Percentiles rank a stretch among this genome's conserved stretches.
Conservation (phyloP, 2,888 invertebrate genomes). For the Lithophane leautieri region DNA sequence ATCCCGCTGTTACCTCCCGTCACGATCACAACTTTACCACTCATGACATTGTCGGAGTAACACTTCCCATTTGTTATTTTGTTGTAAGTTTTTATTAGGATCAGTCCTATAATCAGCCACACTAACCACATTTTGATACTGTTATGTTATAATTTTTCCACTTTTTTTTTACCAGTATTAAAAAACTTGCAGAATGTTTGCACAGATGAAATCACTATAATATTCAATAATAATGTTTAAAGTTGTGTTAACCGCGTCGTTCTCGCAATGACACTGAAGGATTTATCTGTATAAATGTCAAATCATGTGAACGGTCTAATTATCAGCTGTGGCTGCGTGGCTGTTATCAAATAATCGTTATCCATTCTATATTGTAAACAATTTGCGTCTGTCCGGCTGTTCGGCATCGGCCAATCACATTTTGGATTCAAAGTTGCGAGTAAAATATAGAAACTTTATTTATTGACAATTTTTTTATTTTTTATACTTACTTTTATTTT, state of each 20-base stretch:
- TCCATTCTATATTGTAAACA: constrained; percentile 38
- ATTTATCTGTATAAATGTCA: constrained; percentile 64
- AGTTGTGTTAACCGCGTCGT: constrained; percentile 35
- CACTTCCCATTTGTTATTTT: constrained; percentile 83
- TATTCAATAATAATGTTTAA: constrained; percentile 10
- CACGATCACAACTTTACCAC: constrained; percentile 93
- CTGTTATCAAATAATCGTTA: constrained; percentile 59
- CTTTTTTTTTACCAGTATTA: not conserved
- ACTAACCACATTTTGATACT: constrained; percentile 75
- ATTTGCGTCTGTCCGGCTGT: constrained; percentile 24
- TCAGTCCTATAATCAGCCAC: constrained; percentile 75
- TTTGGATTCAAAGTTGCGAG: constrained; percentile 16
- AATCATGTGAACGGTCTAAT: constrained; percentile 61
- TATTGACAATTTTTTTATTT: not conserved
- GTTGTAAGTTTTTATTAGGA: constrained; percentile 81
- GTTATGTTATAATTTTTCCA: constrained; percentile 9
- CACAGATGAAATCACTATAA: constrained; percentile 20
- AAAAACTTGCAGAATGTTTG: constrained; percentile 10
- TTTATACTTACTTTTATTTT: not conserved
- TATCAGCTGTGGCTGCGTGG: constrained; percentile 56
- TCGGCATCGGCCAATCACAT: not conserved
- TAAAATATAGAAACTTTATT: constrained; percentile 6
- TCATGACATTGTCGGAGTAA: constrained; percentile 82
- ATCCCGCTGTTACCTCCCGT: constrained; percentile 96
- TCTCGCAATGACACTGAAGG: constrained; percentile 54